Conservation (phyloP, 2,888 invertebrate species). For the Entomobrya multifasciata region DNA sequence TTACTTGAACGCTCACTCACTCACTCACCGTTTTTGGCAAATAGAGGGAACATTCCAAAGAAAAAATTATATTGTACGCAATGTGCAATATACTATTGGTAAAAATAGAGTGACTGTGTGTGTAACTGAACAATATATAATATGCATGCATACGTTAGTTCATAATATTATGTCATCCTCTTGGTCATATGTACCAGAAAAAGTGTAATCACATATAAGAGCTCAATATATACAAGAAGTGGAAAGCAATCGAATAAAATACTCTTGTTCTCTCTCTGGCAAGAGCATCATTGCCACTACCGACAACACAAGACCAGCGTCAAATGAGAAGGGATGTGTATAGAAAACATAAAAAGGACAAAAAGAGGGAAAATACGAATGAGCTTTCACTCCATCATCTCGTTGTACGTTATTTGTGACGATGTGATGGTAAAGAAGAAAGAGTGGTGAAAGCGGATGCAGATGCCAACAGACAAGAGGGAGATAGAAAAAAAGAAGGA, state of each 20-base stretch:
- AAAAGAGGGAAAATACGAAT: conserved; percentile 51
- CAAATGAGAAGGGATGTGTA: conserved; percentile 29
- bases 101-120: conserved; percentile 14
- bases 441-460: conserved; percentile 67
- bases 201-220: conserved; percentile 13
- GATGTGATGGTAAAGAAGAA: conserved; percentile 39
- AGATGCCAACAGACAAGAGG: conserved; percentile 65
- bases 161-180: not conserved
- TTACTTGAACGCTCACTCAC: conserved; percentile 59
- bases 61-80: conserved; percentile 1
- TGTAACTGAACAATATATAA: conserved; percentile 1
- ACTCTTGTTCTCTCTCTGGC: conserved; percentile 36
- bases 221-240: conserved; percentile 5
- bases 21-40: conserved; percentile 58
- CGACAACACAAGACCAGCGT: conserved; percentile 3
- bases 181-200: conserved; percentile 29
- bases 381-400: conserved; percentile 47
- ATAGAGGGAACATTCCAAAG: conserved; percentile 20
- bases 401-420: conserved; percentile 26
- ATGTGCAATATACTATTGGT: not conserved
- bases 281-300: conserved; percentile 42
- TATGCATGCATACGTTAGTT: not conserved
- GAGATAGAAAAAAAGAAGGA: conserved; percentile 48
- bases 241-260: conserved; percentile 60
- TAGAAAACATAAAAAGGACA: conserved; percentile 44